Evolutionary conservation across 2,797 vertebrate species (phyloP).

Genomic region (Apogon talboti): DNA sequence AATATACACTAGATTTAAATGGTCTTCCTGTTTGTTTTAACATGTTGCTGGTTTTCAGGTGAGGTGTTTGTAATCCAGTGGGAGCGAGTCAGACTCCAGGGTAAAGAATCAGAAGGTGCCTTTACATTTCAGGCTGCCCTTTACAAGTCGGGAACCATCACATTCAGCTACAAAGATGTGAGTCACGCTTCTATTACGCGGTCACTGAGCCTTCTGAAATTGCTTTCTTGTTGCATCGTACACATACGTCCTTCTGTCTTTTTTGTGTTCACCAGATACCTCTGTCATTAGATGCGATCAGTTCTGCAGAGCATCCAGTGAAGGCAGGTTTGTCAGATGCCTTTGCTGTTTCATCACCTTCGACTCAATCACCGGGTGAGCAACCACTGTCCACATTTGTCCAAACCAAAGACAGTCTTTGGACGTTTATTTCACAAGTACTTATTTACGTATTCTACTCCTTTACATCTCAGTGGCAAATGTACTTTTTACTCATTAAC

Average conservation of each 20-base stretch:
- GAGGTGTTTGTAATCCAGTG: slow-evolving; percentile 94
- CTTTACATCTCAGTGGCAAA: too few relatives aligned
- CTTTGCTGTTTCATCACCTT: slow-evolving; percentile 87
- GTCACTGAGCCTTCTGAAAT: not conserved
- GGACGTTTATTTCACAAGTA: not conserved
- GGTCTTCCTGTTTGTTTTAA: slow-evolving; percentile 2
- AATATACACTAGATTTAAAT: not conserved
- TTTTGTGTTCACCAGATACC: slow-evolving; percentile 84
- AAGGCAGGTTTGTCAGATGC: slow-evolving; percentile 95
- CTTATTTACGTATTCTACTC: too few relatives aligned
- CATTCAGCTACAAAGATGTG: slow-evolving; percentile 93
- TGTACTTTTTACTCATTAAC: too few relatives aligned
- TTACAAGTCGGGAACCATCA: slow-evolving; percentile 87
- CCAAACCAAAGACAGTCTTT: not conserved
- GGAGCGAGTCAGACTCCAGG: slow-evolving; percentile 91
- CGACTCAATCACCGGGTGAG: slow-evolving; percentile 86
- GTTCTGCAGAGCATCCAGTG: slow-evolving; percentile 89
- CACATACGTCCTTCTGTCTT: not conserved
- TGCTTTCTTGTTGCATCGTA: not conserved
- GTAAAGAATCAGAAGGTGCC: slow-evolving; percentile 87
- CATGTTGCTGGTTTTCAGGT: slow-evolving; percentile 76
- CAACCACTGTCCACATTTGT: not conserved
- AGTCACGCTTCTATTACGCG: slow-evolving; percentile 47
- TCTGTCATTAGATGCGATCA: slow-evolving; percentile 85
- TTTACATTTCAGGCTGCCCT: slow-evolving; percentile 95